Evolutionary conservation across 2,113 vertebrate species (phyloP).

Genomic region (Lethenteron camtschaticum): DNA sequence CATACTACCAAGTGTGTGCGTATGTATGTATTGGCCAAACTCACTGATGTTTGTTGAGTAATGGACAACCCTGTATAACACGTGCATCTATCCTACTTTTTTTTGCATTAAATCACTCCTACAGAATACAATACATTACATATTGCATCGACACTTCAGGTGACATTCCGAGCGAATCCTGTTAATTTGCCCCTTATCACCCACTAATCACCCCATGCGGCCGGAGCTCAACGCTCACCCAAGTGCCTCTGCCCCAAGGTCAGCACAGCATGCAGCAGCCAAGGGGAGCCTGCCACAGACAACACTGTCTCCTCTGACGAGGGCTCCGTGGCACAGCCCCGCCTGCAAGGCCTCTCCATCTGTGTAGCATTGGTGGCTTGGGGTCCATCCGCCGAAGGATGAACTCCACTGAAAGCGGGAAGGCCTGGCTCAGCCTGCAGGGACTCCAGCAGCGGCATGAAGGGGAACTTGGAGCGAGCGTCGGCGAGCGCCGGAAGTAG

Average conservation of each 20-base stretch:
- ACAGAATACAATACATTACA: too few relatives aligned
- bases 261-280: conserved; percentile 4
- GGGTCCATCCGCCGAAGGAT: conserved; percentile 22
- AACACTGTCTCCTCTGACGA: too few relatives aligned
- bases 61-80: too few relatives aligned
- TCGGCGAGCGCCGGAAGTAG: conserved; percentile 72
- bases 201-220: too few relatives aligned
- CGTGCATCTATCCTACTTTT: too few relatives aligned
- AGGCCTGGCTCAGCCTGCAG: conserved; percentile 27
- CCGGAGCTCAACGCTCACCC: background rate
- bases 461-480: conserved; percentile 42
- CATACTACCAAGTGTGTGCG: too few relatives aligned
- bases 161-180: too few relatives aligned
- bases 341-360: conserved; percentile 39
- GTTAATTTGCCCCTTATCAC: too few relatives aligned
- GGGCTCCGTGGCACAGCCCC: background rate
- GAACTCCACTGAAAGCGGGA: conserved; percentile 16
- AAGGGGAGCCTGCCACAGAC: background rate
- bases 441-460: conserved; percentile 62
- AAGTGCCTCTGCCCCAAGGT: conserved; percentile 2
- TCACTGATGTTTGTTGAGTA: too few relatives aligned
- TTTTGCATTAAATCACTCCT: too few relatives aligned
- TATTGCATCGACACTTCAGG: too few relatives aligned
- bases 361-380: conserved; percentile 78
- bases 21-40: too few relatives aligned